Conservation (phyloP, 2,113 vertebrate genomes). For the Phrynocephalus versicolor region DNA sequence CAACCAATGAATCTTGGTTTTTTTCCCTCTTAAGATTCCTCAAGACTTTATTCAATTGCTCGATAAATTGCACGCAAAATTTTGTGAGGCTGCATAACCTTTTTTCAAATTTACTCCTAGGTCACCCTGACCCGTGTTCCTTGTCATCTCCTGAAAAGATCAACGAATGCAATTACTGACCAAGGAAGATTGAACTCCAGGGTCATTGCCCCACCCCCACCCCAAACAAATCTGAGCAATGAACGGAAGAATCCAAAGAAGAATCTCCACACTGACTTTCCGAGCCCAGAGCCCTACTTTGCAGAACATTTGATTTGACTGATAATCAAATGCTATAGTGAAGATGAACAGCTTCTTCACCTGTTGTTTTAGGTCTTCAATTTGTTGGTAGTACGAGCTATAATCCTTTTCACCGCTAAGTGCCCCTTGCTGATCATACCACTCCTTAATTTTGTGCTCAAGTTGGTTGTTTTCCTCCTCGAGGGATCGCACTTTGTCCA, state of each 20-base stretch:
- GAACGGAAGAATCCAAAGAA: neutral
- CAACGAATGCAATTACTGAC: neutral
- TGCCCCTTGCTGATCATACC: conserved; percentile 68
- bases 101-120: no score
- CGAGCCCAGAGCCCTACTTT: neutral
- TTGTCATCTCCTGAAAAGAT: neutral
- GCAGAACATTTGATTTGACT: no score
- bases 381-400: conserved; percentile 65
- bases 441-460: conserved; percentile 78
- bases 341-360: conserved; percentile 37
- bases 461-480: conserved; percentile 68
- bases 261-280: neutral
- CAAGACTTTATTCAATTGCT: no score
- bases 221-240: neutral
- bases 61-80: no score
- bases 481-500: conserved; percentile 74
- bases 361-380: conserved; percentile 72
- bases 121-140: neutral
- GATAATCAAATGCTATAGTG: neutral
- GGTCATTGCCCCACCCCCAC: neutral
- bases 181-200: neutral
- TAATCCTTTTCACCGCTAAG: conserved; percentile 59
- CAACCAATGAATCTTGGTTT: no score
- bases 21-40: no score
- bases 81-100: neutral